phyloP scores from a whole-genome alignment of 2,113 vertebrate genomes.

The Myrmecophaga tridactyla region DNA sequence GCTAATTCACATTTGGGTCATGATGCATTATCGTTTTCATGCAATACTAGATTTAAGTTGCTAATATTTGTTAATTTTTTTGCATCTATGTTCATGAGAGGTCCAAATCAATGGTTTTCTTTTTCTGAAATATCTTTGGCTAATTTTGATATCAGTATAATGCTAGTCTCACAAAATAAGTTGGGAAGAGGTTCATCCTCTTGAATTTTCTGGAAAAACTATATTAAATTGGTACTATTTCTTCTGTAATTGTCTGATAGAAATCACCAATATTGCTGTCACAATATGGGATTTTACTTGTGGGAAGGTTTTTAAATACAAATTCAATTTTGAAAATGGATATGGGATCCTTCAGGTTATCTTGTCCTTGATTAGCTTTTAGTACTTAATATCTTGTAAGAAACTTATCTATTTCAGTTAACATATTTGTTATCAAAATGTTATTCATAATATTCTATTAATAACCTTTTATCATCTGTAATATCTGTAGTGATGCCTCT shows the following conservation, averaged over 20 bases:
- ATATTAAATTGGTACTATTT: neutral
- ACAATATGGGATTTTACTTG: neutral
- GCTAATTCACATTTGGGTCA: too few species aligned
- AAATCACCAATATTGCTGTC: neutral
- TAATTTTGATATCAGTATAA: too few species aligned
- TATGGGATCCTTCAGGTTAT: neutral
- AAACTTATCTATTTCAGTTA: neutral
- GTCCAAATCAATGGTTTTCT: too few species aligned
- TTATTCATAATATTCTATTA: neutral
- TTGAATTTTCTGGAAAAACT: neutral
- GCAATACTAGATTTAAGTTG: neutral
- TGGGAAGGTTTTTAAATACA: neutral
- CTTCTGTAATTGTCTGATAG: neutral
- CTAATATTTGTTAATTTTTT: neutral
- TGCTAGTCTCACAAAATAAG: too few species aligned
- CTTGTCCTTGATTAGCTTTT: neutral
- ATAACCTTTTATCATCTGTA: neutral
- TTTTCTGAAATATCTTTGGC: too few species aligned
- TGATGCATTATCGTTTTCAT: neutral
- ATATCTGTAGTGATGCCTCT: neutral
- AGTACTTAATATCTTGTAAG: neutral
- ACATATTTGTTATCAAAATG: neutral
- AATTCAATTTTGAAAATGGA: neutral
- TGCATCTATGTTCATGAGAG: too few species aligned
- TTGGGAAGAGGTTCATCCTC: neutral